phyloP scores from a whole-genome alignment of 2,113 vertebrate genomes.

The Anguilla japonica region DNA sequence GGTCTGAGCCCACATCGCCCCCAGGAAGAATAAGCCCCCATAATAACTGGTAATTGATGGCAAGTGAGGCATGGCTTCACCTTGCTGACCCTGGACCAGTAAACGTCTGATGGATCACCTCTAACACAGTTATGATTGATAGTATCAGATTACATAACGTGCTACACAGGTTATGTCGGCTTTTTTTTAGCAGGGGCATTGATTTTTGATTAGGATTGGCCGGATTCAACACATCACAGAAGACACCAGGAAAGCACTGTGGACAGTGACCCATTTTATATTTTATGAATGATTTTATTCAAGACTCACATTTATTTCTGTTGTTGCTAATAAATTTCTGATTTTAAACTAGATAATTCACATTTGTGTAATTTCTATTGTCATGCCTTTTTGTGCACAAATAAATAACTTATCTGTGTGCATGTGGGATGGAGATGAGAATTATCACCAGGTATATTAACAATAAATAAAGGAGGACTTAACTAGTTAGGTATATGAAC shows the following conservation, averaged over 20 bases:
- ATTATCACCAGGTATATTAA: no score
- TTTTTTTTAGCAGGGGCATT: slow-evolving; percentile 80
- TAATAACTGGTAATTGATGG: slow-evolving; percentile 98
- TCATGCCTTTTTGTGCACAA: no score
- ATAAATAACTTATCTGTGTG: no score
- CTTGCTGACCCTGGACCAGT: slow-evolving; percentile 82
- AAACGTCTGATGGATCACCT: slow-evolving; percentile 89
- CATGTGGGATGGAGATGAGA: no score
- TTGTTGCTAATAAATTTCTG: no score
- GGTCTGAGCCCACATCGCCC: slow-evolving; percentile 74
- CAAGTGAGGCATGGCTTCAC: slow-evolving; percentile 76
- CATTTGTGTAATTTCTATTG: no score
- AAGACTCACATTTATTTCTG: neutral
- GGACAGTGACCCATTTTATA: slow-evolving; percentile 27
- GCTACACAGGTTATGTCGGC: slow-evolving; percentile 71
- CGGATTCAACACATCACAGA: slow-evolving; percentile 75
- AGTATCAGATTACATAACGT: slow-evolving; percentile 91
- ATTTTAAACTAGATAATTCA: no score
- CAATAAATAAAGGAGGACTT: no score
- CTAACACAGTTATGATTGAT: slow-evolving; percentile 93
- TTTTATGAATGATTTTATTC: neutral
- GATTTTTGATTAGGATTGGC: slow-evolving; percentile 88
- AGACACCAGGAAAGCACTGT: slow-evolving; percentile 55
- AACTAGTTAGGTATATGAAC: no score
- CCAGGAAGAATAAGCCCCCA: slow-evolving; percentile 73